Conservation (phyloP, 2,113 vertebrate genomes). For the Macquaria australasica region DNA sequence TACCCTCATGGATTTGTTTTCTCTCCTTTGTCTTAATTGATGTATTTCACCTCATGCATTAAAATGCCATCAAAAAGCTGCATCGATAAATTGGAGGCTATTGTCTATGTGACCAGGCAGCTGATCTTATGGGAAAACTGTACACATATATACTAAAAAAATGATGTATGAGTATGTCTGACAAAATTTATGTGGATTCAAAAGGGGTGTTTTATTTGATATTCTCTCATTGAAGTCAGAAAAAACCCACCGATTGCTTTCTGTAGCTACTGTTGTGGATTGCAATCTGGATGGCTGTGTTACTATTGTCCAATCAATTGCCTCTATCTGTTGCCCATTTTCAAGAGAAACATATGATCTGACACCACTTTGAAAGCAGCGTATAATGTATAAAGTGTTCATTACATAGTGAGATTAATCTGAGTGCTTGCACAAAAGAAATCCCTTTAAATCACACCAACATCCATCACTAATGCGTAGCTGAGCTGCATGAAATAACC, state of each 20-base stretch:
- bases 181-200: not conserved
- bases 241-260: constrained; percentile 2
- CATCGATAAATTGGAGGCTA: not conserved
- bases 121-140: not conserved
- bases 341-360: not conserved
- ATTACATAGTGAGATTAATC: constrained; percentile 3
- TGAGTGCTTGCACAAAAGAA: not conserved
- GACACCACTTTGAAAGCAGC: constrained; percentile 4
- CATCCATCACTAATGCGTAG: constrained; percentile 2
- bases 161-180: not conserved
- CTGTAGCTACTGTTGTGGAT: not conserved
- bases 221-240: not conserved
- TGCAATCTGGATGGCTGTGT: not conserved
- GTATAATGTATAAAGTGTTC: not conserved
- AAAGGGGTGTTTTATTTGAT: not conserved
- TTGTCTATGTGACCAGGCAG: not conserved
- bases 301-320: constrained; percentile 24
- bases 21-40: not conserved
- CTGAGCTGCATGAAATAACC: constrained; percentile 20
- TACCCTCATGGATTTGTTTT: not conserved
- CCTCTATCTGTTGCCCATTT: not conserved
- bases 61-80: constrained; percentile 16
- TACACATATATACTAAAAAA: no score
- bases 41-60: constrained; percentile 4
- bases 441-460: not conserved